Conservation (phyloP, 1,140 invertebrate genomes). For the Coelopa frigida region DNA sequence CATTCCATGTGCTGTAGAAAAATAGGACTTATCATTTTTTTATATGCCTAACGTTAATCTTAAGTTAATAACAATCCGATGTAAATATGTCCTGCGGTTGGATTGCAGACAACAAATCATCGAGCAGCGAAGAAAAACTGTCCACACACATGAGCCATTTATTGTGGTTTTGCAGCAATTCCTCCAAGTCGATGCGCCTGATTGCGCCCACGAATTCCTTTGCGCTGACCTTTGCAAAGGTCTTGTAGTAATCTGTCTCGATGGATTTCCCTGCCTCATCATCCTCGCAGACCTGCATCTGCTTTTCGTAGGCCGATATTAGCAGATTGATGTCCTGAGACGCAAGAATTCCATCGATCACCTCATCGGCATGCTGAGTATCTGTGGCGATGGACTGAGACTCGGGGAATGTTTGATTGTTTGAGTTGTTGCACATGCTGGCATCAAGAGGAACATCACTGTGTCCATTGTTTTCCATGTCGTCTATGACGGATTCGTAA, state of each 20-base stretch:
- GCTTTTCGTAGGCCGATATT: conserved; percentile 49
- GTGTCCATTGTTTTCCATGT: conserved; percentile 20
- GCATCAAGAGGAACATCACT: too few relatives aligned
- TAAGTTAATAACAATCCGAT: conserved; percentile 60
- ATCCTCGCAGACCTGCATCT: conserved; percentile 25
- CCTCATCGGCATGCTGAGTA: conserved; percentile 31
- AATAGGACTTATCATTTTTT: too few relatives aligned
- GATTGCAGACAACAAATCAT: conserved; percentile 58
- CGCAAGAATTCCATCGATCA: conserved; percentile 51
- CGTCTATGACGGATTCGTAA: conserved; percentile 22
- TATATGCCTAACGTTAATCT: too few relatives aligned
- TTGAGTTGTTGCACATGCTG: too few relatives aligned
- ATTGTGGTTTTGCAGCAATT: conserved; percentile 49
- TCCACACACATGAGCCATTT: conserved; percentile 54
- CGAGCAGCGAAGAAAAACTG: conserved; percentile 55
- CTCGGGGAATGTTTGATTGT: too few relatives aligned
- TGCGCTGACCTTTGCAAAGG: conserved; percentile 47
- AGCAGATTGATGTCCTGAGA: conserved; percentile 54
- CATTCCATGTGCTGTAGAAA: too few relatives aligned
- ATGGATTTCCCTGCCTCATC: conserved; percentile 9
- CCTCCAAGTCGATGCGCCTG: conserved; percentile 49
- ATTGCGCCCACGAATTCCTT: conserved; percentile 51
- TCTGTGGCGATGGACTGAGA: too few relatives aligned
- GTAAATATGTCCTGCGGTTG: conserved; percentile 48
- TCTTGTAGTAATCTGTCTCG: conserved; percentile 41